A percentile compares a stretch with the other conserved stretches of the same genome.
Conservation (phyloP, 2,888 invertebrate species). For the Epinotia brunnichana region DNA sequence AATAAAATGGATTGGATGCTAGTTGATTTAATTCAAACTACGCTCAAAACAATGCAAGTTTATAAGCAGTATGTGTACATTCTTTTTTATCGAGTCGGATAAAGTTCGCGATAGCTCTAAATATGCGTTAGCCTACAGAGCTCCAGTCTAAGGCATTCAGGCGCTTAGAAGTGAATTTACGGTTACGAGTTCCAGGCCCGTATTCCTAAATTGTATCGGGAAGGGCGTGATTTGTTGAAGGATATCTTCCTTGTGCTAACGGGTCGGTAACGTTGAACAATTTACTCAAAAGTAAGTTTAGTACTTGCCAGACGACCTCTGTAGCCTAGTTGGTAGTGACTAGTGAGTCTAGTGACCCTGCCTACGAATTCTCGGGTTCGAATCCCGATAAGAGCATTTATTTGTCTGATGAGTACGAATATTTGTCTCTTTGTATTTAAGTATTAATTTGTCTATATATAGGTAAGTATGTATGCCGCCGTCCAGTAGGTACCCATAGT, state of each 20-base stretch:
- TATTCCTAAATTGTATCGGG: slow-evolving; percentile 61
- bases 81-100: slow-evolving; percentile 56
- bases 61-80: slow-evolving; percentile 43
- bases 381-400: too few relatives aligned
- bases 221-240: slow-evolving; percentile 54
- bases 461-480: too few relatives aligned
- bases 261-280: slow-evolving; percentile 43
- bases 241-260: slow-evolving; percentile 57
- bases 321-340: too few relatives aligned
- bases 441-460: too few relatives aligned
- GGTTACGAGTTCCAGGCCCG: slow-evolving; percentile 60
- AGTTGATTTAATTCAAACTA: neutral
- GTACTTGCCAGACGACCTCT: too few relatives aligned
- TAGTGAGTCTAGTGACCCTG: too few relatives aligned
- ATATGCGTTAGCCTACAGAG: slow-evolving; percentile 61
- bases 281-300: neutral
- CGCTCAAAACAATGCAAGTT: neutral
- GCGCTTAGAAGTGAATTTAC: slow-evolving; percentile 66
- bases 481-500: too few relatives aligned
- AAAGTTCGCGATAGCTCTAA: slow-evolving; percentile 56
- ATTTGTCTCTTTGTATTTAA: too few relatives aligned
- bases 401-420: too few relatives aligned
- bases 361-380: too few relatives aligned
- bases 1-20: neutral
- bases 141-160: slow-evolving; percentile 59